Conservation (phyloP, 1,140 invertebrate genomes). For the Caenorhabditis brenneri region DNA sequence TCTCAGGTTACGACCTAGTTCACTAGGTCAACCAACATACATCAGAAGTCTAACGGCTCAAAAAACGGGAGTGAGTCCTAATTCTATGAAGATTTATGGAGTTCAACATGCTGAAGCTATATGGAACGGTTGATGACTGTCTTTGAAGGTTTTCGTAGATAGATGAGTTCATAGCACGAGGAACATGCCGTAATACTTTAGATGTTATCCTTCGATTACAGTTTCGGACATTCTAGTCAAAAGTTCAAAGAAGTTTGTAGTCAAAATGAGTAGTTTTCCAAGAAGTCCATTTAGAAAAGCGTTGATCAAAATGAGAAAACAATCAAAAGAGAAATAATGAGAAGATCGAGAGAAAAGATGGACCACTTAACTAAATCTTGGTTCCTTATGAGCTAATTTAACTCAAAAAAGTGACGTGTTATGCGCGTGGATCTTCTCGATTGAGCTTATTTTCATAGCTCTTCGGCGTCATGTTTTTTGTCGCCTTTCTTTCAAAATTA, state of each 20-base stretch:
- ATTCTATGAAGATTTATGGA: too few species aligned
- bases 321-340: neutral
- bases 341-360: neutral
- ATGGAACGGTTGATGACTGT: too few species aligned
- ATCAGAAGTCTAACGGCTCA: neutral
- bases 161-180: too few species aligned
- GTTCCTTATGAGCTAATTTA: constrained; percentile 32
- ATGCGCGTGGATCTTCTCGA: neutral
- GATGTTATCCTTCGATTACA: too few species aligned
- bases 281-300: neutral
- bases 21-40: constrained; percentile 6
- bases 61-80: too few species aligned
- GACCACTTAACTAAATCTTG: neutral
- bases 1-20: neutral
- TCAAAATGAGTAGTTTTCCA: neutral
- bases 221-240: too few species aligned
- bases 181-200: too few species aligned
- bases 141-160: too few species aligned
- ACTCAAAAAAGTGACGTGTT: neutral
- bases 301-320: neutral
- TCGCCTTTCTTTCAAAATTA: constrained; percentile 35
- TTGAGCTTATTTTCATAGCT: constrained; percentile 35
- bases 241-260: too few species aligned
- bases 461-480: constrained; percentile 41
- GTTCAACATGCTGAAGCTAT: too few species aligned